phyloP scores from a whole-genome alignment of 2,797 vertebrate genomes.

The Balearica regulorum region DNA sequence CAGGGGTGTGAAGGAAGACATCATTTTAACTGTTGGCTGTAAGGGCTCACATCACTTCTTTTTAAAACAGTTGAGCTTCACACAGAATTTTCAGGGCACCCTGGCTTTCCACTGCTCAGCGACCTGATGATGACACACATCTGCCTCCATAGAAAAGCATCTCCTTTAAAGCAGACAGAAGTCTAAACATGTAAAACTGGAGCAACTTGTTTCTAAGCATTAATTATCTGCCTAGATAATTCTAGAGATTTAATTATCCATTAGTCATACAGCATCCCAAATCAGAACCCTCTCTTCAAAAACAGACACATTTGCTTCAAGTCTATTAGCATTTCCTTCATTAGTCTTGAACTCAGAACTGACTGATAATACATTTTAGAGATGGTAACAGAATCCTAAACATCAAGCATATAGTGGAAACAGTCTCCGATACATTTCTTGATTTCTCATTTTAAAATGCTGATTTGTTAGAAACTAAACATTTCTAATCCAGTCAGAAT shows the following conservation, averaged over 20 bases:
- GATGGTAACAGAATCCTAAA: not conserved
- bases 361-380: not conserved
- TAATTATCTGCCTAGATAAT: not conserved
- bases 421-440: fast-evolving
- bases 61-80: not conserved
- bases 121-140: not conserved
- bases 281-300: not conserved
- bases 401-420: not conserved
- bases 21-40: not conserved
- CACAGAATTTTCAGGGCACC: not conserved
- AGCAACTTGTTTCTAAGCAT: not conserved
- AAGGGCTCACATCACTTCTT: not conserved
- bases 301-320: not conserved
- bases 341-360: not conserved
- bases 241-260: not conserved
- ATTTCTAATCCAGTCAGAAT: not conserved
- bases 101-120: not conserved
- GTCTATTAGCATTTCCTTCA: not conserved
- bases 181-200: not conserved
- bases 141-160: not conserved
- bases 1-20: not conserved
- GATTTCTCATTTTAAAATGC: not conserved
- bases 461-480: not conserved
- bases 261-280: not conserved
- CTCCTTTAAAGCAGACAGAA: not conserved